Conservation (phyloP, 2,888 invertebrate species). For the Drosophila monieri region DNA sequence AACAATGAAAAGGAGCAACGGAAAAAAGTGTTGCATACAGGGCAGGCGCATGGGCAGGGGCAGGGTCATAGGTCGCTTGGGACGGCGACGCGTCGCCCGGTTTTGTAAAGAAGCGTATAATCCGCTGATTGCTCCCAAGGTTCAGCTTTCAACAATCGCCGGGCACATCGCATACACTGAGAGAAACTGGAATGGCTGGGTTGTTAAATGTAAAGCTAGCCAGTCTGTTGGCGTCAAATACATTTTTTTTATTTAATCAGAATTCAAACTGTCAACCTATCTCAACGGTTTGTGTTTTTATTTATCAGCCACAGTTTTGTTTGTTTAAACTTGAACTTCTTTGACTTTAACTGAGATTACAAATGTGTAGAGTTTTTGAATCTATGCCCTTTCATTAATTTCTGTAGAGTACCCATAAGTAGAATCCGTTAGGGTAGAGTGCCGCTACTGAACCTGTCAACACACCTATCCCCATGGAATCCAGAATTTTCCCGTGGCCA, state of each 20-base stretch:
- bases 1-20: constrained; percentile 63
- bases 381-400: background rate
- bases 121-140: constrained; percentile 79
- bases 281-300: no score
- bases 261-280: no score
- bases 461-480: constrained; percentile 17
- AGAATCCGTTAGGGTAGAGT: constrained; percentile 2
- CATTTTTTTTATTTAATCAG: background rate
- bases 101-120: constrained; percentile 69
- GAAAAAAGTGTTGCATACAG: constrained; percentile 47
- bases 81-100: constrained; percentile 45
- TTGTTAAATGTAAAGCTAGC: no score
- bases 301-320: no score
- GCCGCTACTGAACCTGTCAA: constrained; percentile 11
- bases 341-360: no score
- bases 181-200: background rate
- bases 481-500: constrained; percentile 16
- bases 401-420: no score
- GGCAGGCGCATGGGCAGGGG: constrained; percentile 19
- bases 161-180: constrained; percentile 41
- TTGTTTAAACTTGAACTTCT: no score
- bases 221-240: no score
- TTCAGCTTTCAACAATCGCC: constrained; percentile 75
- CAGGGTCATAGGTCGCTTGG: constrained; percentile 45
- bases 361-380: background rate